Conservation (phyloP, 2,113 vertebrate genomes). For the Gorilla gorilla region DNA sequence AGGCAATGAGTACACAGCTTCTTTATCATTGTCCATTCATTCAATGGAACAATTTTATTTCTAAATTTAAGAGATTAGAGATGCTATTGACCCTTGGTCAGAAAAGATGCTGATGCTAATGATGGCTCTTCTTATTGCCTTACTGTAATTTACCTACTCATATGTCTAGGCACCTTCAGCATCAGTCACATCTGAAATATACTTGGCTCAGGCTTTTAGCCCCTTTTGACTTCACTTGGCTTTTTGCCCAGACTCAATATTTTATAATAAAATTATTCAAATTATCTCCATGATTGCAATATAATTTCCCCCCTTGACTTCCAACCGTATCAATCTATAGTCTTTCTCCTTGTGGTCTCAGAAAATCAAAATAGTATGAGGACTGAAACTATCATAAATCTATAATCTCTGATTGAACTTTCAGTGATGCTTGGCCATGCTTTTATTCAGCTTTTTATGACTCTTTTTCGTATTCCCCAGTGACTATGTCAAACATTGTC, state of each 20-base stretch:
- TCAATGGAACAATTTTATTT: conserved; percentile 22
- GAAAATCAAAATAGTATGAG: neutral
- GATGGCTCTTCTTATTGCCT: neutral
- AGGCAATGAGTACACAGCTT: neutral
- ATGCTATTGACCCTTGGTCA: conserved; percentile 3
- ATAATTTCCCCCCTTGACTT: neutral
- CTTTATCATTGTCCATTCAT: conserved; percentile 13
- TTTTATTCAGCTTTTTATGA: neutral
- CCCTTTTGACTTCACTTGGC: neutral
- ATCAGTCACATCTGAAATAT: neutral
- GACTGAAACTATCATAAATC: neutral
- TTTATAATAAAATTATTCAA: conserved; percentile 13
- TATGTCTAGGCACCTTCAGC: neutral
- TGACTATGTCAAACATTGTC: neutral
- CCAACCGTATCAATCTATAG: neutral
- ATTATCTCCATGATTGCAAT: neutral
- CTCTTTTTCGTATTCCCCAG: neutral
- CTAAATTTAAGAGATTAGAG: conserved; percentile 32
- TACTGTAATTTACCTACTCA: neutral
- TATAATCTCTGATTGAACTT: neutral
- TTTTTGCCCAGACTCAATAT: neutral
- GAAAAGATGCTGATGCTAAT: conserved; percentile 54
- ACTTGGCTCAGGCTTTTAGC: neutral
- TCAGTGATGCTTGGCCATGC: neutral
- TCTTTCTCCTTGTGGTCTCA: neutral